Evolutionary conservation across 2,113 vertebrate genomes (phyloP), one percentile per base, ranked within the genome.

Genomic region (Mastomys coucha): DNA sequence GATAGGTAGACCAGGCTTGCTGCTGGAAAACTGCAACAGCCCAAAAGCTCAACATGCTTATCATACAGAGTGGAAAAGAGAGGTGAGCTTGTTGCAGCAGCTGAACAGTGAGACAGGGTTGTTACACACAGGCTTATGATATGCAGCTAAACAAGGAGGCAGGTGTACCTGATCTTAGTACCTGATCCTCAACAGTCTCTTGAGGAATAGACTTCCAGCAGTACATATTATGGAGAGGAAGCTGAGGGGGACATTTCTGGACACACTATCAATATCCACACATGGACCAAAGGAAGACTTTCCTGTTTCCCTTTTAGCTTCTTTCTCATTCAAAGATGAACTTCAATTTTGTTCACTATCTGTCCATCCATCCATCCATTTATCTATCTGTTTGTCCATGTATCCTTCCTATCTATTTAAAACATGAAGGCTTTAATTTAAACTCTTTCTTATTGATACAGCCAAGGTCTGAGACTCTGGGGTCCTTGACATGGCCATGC

Each of bases 301-400:
- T 42, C n/a, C 22, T 53, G 4, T 84, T 26, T 84, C 22, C n/a
- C 10, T 39, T 13, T 60, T 28, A 84, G 56, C 13, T 22, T 84
- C 13, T 5, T 2, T 14, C 12, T 84, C 67, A 69, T 69, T 69
- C 31, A 92, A 82, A 96, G 65, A 22, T 87, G 63, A 84, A 49
- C 72, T 82, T 95, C 72, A 86, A 39, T 53, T 92, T 92, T 39
- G 91, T 20, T n/a, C 24, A 72, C n/a, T 95, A 36, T 20, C 63
- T 51, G 7, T 51, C 31, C 67, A 69, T 69, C 67, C 10, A 33
- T 14, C 67, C 31, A 65, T 65, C 63, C 5, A 22, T 42, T 24
- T 7, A 16, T 20, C 9, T 12, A 7, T 86, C 58, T 39, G 31
- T 45, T 31, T 81, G 11, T 26, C 58, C 12, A 1, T 24, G 31